Evolutionary conservation across 2,797 vertebrate species (phyloP), one percentile per base, ranked within the genome.

Genomic region (Corythornis leucogaster): DNA sequence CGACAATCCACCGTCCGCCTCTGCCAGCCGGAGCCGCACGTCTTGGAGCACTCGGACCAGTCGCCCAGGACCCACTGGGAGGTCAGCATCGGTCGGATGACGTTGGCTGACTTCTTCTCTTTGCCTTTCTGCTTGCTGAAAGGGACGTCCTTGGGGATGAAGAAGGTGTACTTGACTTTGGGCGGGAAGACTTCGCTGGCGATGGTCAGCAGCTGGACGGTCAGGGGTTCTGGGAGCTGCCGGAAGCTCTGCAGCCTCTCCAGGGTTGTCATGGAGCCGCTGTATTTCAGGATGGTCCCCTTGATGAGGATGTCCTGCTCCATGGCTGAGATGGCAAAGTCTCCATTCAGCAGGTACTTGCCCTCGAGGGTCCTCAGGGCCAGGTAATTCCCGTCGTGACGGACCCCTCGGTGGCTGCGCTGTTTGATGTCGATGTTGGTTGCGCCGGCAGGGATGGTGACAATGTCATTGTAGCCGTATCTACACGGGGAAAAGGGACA

Each of bases 401-500:
- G 98, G 58, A 99, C 93, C 18, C 99, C 98, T 2, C 97, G 97
- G 94, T 98, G 98, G 95, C 99, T 99, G 74, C 99, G 98, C 89
- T 99, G 99, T 30, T 99, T 99, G 91, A 99, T 94, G 69, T 99
- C 99, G 17, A 99, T 99, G 94, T 99, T 99, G 13, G 99, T 99
- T 25, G 99, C 99, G 1, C 99, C 99, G 1, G 98, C 97, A 0
- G 99, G 99, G 96, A 99, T 99, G 51, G 98, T 99, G 95, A 99
- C 98, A 2, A 99, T 98, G 89, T 99, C 99, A 1, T 98, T 99
- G 97, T 99, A 99, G 85, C 99, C 99, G 2, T 98, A 99, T 15
- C 99, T 99, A 92, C 38, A 15, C 0, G 6, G 74, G 59, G 15
- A 21, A 86, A 50, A 89, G 58, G 69, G 59, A 92, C 46, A 17